A percentile compares a stretch with the other conserved stretches of the same genome.
Evolutionary conservation across 1,140 invertebrate species (phyloP).

Genomic region (Trachymyrmex cornetzi): DNA sequence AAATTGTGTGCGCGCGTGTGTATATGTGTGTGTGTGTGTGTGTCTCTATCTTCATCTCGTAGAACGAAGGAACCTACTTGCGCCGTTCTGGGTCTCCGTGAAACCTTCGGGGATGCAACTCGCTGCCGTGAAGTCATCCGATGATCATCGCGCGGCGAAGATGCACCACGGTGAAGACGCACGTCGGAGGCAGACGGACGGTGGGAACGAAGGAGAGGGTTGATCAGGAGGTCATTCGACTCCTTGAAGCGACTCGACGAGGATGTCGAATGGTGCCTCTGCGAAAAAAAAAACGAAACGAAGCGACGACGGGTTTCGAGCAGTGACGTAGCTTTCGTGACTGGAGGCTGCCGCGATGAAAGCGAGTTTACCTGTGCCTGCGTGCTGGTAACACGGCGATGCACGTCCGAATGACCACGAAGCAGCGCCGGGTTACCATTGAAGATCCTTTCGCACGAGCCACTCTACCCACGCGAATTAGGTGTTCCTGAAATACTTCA

Average conservation of each 20-base stretch:
- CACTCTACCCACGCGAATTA: background rate
- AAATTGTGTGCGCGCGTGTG: background rate
- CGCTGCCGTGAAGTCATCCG: background rate
- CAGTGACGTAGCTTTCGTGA: constrained; percentile 55
- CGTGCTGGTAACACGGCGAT: background rate
- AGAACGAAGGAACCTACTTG: constrained; percentile 6
- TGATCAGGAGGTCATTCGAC: constrained; percentile 3
- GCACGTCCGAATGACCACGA: background rate
- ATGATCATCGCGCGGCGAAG: background rate
- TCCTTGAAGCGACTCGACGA: constrained; percentile 18
- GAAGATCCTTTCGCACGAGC: constrained; percentile 12
- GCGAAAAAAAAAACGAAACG: constrained; percentile 12
- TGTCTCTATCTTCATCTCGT: background rate
- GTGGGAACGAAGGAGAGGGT: background rate
- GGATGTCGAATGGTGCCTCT: constrained; percentile 39
- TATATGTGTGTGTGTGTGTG: background rate
- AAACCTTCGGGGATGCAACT: background rate
- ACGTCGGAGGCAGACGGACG: constrained; percentile 8
- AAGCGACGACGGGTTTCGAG: constrained; percentile 46
- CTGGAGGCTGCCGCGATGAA: constrained; percentile 27
- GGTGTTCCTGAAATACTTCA: background rate
- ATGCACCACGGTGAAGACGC: background rate
- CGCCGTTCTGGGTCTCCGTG: background rate
- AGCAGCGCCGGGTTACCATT: background rate
- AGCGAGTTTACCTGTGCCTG: background rate